Conservation (phyloP, 2,113 vertebrate species). For the Circaetus gallicus region DNA sequence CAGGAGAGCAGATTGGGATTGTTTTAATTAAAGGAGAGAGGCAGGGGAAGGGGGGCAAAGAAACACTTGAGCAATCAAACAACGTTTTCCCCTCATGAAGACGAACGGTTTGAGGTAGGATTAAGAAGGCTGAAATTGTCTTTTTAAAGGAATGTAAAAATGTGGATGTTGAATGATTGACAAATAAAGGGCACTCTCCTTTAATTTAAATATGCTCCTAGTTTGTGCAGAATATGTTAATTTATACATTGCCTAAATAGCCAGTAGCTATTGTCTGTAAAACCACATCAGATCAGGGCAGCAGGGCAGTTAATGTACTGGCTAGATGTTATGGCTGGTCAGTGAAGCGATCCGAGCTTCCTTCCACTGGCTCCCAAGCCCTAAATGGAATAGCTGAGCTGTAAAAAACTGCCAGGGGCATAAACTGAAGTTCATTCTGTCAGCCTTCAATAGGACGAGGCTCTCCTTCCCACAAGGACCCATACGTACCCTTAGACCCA, state of each 20-base stretch:
- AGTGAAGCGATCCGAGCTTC: conserved; percentile 69
- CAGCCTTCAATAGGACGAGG: conserved; percentile 28
- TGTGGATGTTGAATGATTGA: conserved; percentile 23
- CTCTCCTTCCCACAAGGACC: conserved; percentile 23
- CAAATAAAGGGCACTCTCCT: conserved; percentile 53
- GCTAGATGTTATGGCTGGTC: conserved; percentile 69
- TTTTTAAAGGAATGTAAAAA: conserved; percentile 15
- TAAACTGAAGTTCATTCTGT: conserved; percentile 60
- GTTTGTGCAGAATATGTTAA: conserved; percentile 66
- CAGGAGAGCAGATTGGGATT: conserved; percentile 18
- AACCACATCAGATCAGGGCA: conserved; percentile 72
- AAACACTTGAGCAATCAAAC: background rate
- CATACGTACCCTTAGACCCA: background rate
- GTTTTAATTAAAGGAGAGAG: conserved; percentile 74
- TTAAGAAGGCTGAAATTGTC: background rate
- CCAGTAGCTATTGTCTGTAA: conserved; percentile 70
- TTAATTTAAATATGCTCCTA: conserved; percentile 62
- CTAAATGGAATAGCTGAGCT: conserved; percentile 70
- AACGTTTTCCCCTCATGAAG: background rate
- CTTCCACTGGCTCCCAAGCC: conserved; percentile 59
- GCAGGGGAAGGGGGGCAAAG: conserved; percentile 52
- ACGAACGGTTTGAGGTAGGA: background rate
- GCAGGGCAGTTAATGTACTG: conserved; percentile 73
- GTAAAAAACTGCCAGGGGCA: conserved; percentile 66
- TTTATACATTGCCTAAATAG: conserved; percentile 70